phyloP scores from a whole-genome alignment of 2,888 invertebrate genomes.

The Pheosia tremula region DNA sequence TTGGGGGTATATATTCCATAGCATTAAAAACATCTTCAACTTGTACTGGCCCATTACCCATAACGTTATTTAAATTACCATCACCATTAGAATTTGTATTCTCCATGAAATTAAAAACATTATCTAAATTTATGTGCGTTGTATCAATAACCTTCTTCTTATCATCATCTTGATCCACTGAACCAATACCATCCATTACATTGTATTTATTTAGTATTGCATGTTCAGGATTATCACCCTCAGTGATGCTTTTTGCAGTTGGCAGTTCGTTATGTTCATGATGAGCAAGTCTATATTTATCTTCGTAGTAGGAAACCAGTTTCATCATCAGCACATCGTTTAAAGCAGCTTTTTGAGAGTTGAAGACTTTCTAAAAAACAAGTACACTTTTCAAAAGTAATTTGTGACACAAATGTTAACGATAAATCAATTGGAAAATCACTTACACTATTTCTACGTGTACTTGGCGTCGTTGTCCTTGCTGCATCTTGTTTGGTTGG shows the following conservation, averaged over 20 bases:
- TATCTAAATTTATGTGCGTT: neutral
- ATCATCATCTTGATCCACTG: neutral
- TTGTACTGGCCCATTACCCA: neutral
- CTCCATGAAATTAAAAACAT: neutral
- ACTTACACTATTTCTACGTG: neutral
- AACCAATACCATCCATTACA: neutral
- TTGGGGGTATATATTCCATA: neutral
- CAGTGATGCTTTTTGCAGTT: slow-evolving; percentile 27
- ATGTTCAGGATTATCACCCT: slow-evolving; percentile 8
- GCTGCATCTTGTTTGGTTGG: slow-evolving; percentile 10
- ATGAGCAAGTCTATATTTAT: slow-evolving; percentile 58
- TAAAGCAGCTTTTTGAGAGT: slow-evolving; percentile 45
- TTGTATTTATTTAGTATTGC: slow-evolving; percentile 16
- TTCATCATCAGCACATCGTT: slow-evolving; percentile 66
- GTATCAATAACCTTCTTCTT: slow-evolving; percentile 10
- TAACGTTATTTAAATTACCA: neutral
- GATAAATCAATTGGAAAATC: slow-evolving; percentile 1
- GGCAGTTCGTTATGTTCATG: slow-evolving; percentile 28
- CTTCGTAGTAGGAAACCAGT: slow-evolving; percentile 66
- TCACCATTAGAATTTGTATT: neutral
- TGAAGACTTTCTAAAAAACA: slow-evolving; percentile 32
- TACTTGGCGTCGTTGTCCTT: neutral
- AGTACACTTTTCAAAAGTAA: slow-evolving; percentile 8
- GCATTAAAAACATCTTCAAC: slow-evolving; percentile 1
- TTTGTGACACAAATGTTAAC: slow-evolving; percentile 6